phyloP scores from a whole-genome alignment of 2,888 invertebrate genomes.

The Drosophila nr. perissopoda region DNA sequence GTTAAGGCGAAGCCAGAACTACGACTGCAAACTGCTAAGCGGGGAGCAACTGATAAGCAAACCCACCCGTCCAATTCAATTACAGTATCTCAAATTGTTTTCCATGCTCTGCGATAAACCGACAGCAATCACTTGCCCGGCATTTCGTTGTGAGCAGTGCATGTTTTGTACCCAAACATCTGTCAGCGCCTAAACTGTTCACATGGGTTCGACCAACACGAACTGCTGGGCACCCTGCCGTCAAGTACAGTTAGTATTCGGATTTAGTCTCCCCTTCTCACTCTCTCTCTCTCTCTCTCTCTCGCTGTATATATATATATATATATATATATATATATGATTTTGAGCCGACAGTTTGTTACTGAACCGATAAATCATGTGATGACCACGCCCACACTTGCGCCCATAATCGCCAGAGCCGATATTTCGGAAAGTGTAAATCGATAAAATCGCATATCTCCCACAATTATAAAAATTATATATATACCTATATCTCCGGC shows the following conservation, averaged over 20 bases:
- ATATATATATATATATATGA: no score
- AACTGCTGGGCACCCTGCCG: conserved; percentile 7
- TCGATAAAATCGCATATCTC: no score
- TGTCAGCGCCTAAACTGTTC: background rate
- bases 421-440: no score
- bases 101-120: conserved; percentile 34
- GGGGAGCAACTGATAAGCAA: conserved; percentile 27
- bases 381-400: no score
- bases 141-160: background rate
- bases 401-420: no score
- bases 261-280: background rate
- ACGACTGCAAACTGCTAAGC: conserved; percentile 23
- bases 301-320: no score
- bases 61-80: conserved; percentile 16
- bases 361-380: no score
- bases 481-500: background rate
- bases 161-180: background rate
- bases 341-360: no score
- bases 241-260: no score
- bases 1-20: conserved; percentile 21
- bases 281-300: background rate
- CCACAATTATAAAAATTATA: no score
- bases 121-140: conserved; percentile 11
- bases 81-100: conserved; percentile 33
- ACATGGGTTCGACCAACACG: conserved; percentile 9